Conservation (phyloP, 2,113 vertebrate species). For the Platanista minor region DNA sequence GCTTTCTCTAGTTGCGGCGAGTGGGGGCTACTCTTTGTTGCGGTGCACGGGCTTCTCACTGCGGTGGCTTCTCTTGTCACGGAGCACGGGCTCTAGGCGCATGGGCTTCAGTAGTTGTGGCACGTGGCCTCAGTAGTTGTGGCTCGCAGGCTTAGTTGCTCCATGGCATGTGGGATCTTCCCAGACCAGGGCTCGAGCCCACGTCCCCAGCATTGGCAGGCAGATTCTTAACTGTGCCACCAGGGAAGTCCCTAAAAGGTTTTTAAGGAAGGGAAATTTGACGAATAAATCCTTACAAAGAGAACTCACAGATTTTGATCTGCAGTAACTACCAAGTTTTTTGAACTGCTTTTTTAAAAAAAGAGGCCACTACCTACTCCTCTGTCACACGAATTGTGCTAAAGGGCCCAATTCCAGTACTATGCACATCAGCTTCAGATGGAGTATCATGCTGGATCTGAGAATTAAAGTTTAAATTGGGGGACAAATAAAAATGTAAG, state of each 20-base stretch:
- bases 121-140: too few relatives aligned
- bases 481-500: not conserved
- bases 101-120: too few relatives aligned
- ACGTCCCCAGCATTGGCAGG: too few relatives aligned
- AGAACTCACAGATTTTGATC: not conserved
- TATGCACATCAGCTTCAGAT: not conserved
- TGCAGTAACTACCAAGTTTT: not conserved
- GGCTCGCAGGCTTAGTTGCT: too few relatives aligned
- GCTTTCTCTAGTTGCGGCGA: too few relatives aligned
- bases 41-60: too few relatives aligned
- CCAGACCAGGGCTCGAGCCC: too few relatives aligned
- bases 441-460: not conserved
- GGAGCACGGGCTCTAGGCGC: too few relatives aligned
- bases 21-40: too few relatives aligned
- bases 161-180: too few relatives aligned
- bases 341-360: not conserved
- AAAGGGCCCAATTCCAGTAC: not conserved
- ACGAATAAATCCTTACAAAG: not conserved
- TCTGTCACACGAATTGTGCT: not conserved
- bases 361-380: not conserved
- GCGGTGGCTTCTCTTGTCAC: too few relatives aligned
- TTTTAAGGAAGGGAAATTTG: not conserved
- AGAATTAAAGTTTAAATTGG: constrained; percentile 53
- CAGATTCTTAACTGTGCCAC: too few relatives aligned
- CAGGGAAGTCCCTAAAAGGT: not conserved